Percentiles rank a stretch among this genome's conserved stretches.
Evolutionary conservation across 2,113 vertebrate genomes (phyloP).

Genomic region (Malurus elegans): DNA sequence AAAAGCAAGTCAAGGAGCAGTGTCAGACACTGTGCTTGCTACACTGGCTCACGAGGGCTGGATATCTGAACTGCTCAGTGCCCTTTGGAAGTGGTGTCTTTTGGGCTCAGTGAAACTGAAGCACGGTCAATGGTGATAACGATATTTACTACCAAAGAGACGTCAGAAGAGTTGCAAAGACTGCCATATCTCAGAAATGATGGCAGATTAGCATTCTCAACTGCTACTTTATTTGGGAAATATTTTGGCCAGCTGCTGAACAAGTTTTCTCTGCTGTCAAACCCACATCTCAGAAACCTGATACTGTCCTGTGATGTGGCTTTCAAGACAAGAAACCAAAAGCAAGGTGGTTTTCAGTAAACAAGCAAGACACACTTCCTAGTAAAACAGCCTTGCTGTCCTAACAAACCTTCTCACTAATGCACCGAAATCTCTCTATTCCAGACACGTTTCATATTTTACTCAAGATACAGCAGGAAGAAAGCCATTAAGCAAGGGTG

Average conservation of each 20-base stretch:
- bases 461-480: accelerated
- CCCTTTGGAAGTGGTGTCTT: background rate
- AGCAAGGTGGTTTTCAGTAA: background rate
- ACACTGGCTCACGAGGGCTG: background rate
- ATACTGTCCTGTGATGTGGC: background rate
- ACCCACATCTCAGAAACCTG: background rate
- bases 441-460: background rate
- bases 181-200: background rate
- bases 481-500: background rate
- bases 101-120: background rate
- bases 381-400: too few relatives aligned
- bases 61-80: background rate
- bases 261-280: background rate
- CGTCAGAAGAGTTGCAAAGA: background rate
- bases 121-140: accelerated
- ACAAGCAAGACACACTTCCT: background rate
- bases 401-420: background rate
- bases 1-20: background rate
- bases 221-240: background rate
- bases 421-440: background rate
- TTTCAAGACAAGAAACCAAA: background rate
- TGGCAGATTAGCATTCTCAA: background rate
- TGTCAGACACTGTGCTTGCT: background rate
- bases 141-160: background rate
- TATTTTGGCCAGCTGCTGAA: background rate